phyloP scores from a whole-genome alignment of 2,113 vertebrate species.

The Pavo muticus region DNA sequence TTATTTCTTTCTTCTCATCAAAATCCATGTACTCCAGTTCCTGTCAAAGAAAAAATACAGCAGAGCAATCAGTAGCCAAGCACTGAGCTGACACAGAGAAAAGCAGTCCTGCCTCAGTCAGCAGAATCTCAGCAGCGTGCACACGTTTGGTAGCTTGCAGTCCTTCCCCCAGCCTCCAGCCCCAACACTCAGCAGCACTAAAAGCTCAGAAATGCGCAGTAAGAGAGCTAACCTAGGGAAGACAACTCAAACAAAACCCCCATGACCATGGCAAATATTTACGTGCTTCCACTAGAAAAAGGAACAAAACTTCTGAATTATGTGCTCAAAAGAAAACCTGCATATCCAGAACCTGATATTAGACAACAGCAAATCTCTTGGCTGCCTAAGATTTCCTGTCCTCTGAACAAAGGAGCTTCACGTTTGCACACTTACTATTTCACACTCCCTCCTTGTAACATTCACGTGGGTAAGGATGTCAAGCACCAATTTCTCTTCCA shows the following conservation, averaged over 20 bases:
- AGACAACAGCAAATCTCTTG: neutral
- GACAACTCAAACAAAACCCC: rapidly evolving
- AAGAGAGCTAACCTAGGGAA: neutral
- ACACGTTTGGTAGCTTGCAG: neutral
- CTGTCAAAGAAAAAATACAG: conserved; percentile 67
- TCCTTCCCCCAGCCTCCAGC: neutral
- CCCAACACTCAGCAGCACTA: neutral
- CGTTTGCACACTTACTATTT: conserved; percentile 79
- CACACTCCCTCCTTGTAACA: conserved; percentile 87
- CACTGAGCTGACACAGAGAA: rapidly evolving
- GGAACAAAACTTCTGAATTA: neutral
- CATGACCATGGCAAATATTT: neutral
- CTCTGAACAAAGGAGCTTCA: neutral
- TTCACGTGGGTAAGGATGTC: conserved; percentile 96
- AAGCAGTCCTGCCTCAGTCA: neutral
- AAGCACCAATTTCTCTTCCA: conserved; percentile 86
- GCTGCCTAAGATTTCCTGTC: neutral
- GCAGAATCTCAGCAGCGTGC: neutral
- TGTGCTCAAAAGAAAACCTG: neutral
- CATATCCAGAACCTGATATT: rapidly evolving
- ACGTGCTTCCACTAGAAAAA: neutral
- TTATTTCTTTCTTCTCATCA: conserved; percentile 94
- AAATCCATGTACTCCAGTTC: conserved; percentile 91
- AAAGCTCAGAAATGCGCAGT: rapidly evolving
- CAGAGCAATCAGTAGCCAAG: neutral